Evolutionary conservation across 2,797 vertebrate genomes (phyloP).

Genomic region (Cirrhinus mrigala): DNA sequence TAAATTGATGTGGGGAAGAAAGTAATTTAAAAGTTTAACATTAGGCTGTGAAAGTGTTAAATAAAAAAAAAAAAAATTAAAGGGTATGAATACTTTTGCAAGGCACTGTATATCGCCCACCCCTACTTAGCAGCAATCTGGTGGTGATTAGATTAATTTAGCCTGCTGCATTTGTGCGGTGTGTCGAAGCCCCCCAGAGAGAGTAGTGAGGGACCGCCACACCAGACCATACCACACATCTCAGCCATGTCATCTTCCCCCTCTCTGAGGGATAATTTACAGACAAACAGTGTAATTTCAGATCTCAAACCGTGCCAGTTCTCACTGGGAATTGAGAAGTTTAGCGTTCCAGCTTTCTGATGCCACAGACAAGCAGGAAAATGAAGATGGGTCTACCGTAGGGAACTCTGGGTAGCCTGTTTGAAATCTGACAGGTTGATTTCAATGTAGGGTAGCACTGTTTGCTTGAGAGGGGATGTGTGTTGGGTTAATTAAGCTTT

Average conservation of each 20-base stretch:
- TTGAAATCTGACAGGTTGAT: slow-evolving; percentile 45
- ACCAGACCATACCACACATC: neutral
- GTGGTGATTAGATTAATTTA: slow-evolving; percentile 61
- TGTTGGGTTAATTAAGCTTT: slow-evolving; percentile 9
- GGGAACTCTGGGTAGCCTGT: slow-evolving; percentile 41
- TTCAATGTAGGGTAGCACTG: neutral
- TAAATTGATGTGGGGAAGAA: no score
- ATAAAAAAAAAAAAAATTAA: no score
- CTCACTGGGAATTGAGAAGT: slow-evolving; percentile 58
- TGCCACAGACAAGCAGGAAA: slow-evolving; percentile 27
- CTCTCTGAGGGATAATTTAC: slow-evolving; percentile 51
- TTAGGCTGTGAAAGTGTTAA: no score
- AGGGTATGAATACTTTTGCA: no score
- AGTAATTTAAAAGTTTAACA: no score
- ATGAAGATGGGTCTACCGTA: slow-evolving; percentile 47
- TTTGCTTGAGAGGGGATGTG: slow-evolving; percentile 15
- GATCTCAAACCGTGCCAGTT: slow-evolving; percentile 19
- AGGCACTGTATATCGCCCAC: no score
- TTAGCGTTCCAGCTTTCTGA: slow-evolving; percentile 51
- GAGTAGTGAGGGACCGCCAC: slow-evolving; percentile 26
- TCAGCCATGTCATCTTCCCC: slow-evolving; percentile 16
- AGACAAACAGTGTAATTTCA: slow-evolving; percentile 39
- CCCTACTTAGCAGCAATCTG: slow-evolving; percentile 50
- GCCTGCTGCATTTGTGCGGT: slow-evolving; percentile 50
- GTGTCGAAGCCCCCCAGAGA: slow-evolving; percentile 32